phyloP scores from a whole-genome alignment of 2,888 invertebrate genomes.

The Stenodera caucasica region DNA sequence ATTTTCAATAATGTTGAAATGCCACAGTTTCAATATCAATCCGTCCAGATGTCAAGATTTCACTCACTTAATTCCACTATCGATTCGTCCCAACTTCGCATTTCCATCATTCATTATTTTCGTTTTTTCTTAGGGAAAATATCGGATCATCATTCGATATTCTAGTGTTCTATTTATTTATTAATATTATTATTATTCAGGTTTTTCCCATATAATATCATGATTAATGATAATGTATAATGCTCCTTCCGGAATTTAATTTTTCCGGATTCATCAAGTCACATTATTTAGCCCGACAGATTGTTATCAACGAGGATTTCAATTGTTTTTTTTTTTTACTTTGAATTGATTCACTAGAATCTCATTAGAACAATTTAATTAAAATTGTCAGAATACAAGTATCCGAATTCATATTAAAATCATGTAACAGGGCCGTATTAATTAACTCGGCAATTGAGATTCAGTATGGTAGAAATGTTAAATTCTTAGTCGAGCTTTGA shows the following conservation, averaged over 20 bases:
- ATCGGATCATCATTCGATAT: not conserved
- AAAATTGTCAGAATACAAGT: not conserved
- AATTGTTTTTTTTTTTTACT: too few relatives aligned
- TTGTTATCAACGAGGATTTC: not conserved
- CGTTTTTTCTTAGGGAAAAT: not conserved
- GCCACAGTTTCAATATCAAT: not conserved
- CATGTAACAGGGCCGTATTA: not conserved
- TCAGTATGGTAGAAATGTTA: not conserved
- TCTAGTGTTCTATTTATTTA: not conserved
- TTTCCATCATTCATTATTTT: not conserved
- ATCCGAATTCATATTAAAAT: not conserved
- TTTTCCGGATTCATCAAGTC: not conserved
- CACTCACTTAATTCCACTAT: not conserved
- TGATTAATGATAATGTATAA: too few relatives aligned
- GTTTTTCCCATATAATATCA: not conserved
- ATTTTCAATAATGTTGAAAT: not conserved
- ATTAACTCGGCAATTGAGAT: not conserved
- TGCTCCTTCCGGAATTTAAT: not conserved
- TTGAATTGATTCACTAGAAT: not conserved
- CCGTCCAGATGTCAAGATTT: not conserved
- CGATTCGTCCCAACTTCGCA: not conserved
- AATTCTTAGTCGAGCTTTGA: not conserved
- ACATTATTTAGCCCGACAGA: not conserved
- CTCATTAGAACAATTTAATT: not conserved
- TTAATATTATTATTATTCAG: too few relatives aligned